Conservation (phyloP, 2,797 vertebrate genomes). For the Molossus alvarezi region DNA sequence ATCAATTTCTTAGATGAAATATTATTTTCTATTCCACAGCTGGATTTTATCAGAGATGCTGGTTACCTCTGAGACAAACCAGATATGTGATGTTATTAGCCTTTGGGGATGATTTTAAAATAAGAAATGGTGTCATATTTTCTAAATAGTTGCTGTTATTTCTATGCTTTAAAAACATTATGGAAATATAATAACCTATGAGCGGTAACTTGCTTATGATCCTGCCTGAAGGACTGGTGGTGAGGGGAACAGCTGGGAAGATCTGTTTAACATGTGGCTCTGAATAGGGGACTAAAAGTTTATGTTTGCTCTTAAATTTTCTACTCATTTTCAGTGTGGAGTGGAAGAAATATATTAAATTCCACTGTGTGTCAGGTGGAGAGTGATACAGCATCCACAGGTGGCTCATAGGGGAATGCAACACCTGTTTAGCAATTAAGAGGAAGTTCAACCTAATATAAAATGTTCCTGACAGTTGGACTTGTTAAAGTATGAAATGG, state of each 20-base stretch:
- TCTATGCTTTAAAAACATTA: constrained; percentile 31
- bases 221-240: not conserved
- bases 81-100: constrained; percentile 63
- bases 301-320: constrained; percentile 37
- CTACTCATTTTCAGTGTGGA: not conserved
- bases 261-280: constrained; percentile 1
- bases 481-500: constrained; percentile 62
- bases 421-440: constrained; percentile 62
- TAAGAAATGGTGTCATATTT: constrained; percentile 36
- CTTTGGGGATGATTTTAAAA: constrained; percentile 59
- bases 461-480: constrained; percentile 29
- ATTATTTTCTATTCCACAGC: constrained; percentile 57
- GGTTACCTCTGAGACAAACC: constrained; percentile 69
- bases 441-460: constrained; percentile 65
- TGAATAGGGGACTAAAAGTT: not conserved
- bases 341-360: constrained; percentile 44
- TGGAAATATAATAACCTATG: not conserved
- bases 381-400: not conserved
- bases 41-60: constrained; percentile 50
- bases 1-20: constrained; percentile 65
- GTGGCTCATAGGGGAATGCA: constrained; percentile 49
- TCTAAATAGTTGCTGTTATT: constrained; percentile 50
- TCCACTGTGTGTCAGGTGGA: not conserved
- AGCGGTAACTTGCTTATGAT: not conserved
- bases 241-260: not conserved